A percentile compares a stretch with the other conserved stretches of the same genome.
Evolutionary conservation across 2,113 vertebrate genomes (phyloP).

Genomic region (Datnioides undecimradiatus): DNA sequence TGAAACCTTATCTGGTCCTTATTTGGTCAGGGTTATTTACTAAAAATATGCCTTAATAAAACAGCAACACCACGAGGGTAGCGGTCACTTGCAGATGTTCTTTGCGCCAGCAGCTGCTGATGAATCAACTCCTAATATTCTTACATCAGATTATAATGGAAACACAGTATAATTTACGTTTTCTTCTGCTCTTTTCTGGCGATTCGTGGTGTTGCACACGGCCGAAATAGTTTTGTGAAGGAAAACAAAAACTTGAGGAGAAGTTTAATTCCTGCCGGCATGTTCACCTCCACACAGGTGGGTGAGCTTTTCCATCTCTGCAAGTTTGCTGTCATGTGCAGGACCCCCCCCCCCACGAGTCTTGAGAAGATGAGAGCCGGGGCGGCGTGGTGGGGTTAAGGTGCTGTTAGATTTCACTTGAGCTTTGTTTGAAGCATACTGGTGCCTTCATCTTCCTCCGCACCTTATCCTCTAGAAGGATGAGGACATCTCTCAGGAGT

Average conservation of each 20-base stretch:
- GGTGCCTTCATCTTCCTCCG: neutral
- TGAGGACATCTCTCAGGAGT: slow-evolving; percentile 49
- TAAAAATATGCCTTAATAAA: neutral
- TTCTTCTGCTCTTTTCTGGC: neutral
- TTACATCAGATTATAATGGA: neutral
- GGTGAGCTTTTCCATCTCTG: neutral
- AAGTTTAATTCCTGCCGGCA: neutral
- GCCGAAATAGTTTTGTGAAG: neutral
- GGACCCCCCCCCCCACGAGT: neutral
- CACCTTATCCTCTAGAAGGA: slow-evolving; percentile 13
- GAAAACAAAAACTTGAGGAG: neutral
- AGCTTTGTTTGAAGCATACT: neutral
- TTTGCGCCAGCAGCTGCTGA: neutral
- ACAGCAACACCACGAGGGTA: neutral
- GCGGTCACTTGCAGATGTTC: neutral
- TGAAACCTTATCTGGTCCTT: neutral
- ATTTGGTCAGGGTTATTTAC: neutral
- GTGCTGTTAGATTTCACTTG: neutral
- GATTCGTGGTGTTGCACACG: neutral
- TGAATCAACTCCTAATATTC: neutral
- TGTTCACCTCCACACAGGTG: neutral
- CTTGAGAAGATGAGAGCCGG: neutral
- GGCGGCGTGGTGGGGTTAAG: neutral
- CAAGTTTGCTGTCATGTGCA: neutral
- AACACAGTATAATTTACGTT: neutral